phyloP scores from a whole-genome alignment of 2,113 vertebrate species.

The Halcyon senegalensis region DNA sequence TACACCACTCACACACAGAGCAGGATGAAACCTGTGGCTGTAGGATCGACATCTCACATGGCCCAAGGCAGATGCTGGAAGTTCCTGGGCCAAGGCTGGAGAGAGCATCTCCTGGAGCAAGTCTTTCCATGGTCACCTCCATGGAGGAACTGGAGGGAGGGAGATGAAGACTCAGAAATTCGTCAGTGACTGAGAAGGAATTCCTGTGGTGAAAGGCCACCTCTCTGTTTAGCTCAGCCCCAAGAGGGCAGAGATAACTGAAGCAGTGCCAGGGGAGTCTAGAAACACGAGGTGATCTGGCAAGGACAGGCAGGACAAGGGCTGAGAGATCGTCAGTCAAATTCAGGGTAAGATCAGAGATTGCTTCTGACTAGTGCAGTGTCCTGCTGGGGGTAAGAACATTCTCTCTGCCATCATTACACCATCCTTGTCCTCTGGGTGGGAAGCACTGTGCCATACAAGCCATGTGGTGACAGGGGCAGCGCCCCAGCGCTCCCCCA shows the following conservation, averaged over 20 bases:
- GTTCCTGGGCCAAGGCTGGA: background rate
- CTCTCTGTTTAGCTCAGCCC: background rate
- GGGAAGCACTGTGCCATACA: background rate
- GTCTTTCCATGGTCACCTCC: rapidly evolving
- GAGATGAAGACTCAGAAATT: background rate
- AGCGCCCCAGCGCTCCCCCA: background rate
- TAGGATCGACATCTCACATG: rapidly evolving
- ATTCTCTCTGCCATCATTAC: background rate
- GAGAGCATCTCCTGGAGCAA: rapidly evolving
- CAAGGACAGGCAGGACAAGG: background rate
- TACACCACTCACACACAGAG: background rate
- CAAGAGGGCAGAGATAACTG: background rate
- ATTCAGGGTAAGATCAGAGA: background rate
- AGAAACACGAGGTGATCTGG: background rate
- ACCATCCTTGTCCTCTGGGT: rapidly evolving
- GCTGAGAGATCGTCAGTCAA: background rate
- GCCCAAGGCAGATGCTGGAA: background rate
- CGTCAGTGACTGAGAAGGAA: background rate
- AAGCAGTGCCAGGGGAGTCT: background rate
- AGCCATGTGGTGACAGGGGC: background rate
- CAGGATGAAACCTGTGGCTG: background rate
- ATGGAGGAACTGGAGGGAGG: background rate
- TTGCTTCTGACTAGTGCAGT: background rate
- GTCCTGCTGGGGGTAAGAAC: background rate
- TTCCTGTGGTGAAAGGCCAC: background rate